Evolutionary conservation across 2,113 vertebrate genomes (phyloP).

Genomic region (Zosterops lateralis): DNA sequence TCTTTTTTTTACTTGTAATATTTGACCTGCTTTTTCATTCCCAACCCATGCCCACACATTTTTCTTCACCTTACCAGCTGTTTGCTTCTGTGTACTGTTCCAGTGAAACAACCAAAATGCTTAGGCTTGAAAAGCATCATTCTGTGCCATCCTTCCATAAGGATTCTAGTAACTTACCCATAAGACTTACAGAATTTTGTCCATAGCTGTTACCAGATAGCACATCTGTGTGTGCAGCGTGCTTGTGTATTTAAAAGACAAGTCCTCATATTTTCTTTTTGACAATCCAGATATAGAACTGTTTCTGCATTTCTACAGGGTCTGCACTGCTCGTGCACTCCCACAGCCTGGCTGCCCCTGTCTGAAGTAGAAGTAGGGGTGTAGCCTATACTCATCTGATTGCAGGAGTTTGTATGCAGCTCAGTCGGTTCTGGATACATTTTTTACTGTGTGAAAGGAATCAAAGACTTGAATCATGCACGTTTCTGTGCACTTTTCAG

Average conservation of each 20-base stretch:
- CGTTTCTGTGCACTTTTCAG: background rate
- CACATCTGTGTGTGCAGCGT: rapidly evolving
- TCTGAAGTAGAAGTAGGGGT: background rate
- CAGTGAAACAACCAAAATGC: background rate
- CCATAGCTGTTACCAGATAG: background rate
- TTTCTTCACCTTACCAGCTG: background rate
- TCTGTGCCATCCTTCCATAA: background rate
- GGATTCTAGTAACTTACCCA: background rate
- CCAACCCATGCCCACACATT: background rate
- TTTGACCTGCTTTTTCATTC: background rate
- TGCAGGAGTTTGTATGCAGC: background rate
- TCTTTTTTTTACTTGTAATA: background rate
- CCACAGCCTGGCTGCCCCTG: background rate
- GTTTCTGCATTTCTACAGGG: rapidly evolving
- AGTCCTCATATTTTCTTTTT: background rate
- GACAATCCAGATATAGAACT: background rate
- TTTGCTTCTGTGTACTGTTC: background rate
- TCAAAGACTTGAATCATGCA: background rate
- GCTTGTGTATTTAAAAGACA: background rate
- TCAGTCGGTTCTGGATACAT: background rate
- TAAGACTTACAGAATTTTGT: background rate
- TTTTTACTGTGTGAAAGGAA: background rate
- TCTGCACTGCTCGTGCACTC: rapidly evolving
- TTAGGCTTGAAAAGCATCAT: background rate
- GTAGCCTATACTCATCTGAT: background rate